Evolutionary conservation across 2,797 vertebrate species (phyloP).

Genomic region (Coluber constrictor): DNA sequence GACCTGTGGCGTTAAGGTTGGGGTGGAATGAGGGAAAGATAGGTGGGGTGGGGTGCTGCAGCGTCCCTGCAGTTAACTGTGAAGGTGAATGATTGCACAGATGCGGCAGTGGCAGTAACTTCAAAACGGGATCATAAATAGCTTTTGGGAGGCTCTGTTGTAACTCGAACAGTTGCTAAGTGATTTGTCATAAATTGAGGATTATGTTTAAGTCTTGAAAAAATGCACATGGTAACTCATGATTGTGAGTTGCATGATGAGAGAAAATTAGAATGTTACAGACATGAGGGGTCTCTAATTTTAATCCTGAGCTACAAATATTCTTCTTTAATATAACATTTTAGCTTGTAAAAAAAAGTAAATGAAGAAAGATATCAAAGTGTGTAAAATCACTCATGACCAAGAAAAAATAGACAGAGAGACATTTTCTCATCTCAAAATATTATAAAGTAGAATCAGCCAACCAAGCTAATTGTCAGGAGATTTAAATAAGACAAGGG

Average conservation of each 20-base stretch:
- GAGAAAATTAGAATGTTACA: neutral
- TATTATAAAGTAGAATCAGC: neutral
- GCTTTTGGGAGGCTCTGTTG: neutral
- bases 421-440: neutral
- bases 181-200: neutral
- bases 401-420: neutral
- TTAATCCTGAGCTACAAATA: neutral
- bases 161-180: neutral
- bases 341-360: neutral
- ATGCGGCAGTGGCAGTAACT: neutral
- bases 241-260: neutral
- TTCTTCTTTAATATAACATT: neutral
- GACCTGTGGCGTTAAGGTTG: neutral
- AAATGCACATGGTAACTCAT: neutral
- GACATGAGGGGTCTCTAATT: neutral
- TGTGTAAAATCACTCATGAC: neutral
- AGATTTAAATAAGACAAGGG: neutral
- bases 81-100: neutral
- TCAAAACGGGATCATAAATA: neutral
- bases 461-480: neutral
- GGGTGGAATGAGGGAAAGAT: neutral
- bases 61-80: neutral
- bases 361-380: neutral
- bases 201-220: neutral
- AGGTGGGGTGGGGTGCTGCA: neutral